A percentile compares a stretch with the other conserved stretches of the same genome.
Evolutionary conservation across 2,113 vertebrate genomes (phyloP).

Genomic region (Pyxicephalus adspersus): DNA sequence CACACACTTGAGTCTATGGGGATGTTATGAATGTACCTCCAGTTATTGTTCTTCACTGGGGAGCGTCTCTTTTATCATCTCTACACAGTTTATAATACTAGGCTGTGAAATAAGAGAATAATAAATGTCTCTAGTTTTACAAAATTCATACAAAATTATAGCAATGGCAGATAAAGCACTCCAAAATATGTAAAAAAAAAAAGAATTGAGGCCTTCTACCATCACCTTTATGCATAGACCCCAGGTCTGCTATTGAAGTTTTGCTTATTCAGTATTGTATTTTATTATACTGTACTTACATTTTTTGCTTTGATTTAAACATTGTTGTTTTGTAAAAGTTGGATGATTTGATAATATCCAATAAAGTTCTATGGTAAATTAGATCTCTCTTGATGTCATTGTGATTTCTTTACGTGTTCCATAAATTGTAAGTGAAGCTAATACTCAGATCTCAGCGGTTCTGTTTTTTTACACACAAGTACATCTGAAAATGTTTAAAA

Average conservation of each 20-base stretch:
- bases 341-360: conserved; percentile 31
- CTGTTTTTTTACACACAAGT: no score
- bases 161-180: not conserved
- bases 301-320: not conserved
- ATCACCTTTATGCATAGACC: conserved; percentile 14
- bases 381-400: not conserved
- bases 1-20: no score
- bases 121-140: no score
- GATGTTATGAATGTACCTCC: no score
- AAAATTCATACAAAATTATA: not conserved
- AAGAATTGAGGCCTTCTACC: not conserved
- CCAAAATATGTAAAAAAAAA: no score
- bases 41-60: no score
- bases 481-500: no score
- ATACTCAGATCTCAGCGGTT: no score
- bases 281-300: not conserved
- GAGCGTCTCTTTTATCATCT: no score
- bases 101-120: no score
- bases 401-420: not conserved
- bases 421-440: no score
- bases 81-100: no score
- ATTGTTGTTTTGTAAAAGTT: conserved; percentile 9
- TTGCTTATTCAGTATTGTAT: not conserved
- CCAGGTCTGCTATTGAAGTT: not conserved
- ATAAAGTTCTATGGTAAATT: conserved; percentile 29